These are phyloP conservation scores for Phocides pigmalion DNA, from an alignment of 1,140 invertebrate genomes.

Conservation along the genomic window DNA sequence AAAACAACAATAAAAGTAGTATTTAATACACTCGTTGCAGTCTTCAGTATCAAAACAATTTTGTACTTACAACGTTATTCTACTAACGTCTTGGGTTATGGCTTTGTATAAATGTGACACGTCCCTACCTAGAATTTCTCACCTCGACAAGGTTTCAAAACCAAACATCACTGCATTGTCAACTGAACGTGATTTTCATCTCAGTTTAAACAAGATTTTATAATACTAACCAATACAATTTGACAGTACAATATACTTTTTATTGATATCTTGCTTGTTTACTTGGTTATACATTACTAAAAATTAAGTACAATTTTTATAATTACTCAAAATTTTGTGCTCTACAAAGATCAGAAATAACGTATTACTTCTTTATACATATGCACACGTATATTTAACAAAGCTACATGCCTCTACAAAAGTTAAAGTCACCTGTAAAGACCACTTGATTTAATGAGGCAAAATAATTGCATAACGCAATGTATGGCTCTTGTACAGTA, in stretches of 20 bases:
- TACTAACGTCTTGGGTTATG: neutral
- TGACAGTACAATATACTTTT: no score
- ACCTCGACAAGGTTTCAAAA: neutral
- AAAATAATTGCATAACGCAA: conserved; percentile 53
- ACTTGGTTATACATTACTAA: no score
- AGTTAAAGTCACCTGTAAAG: conserved; percentile 22
- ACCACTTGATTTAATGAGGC: conserved; percentile 44
- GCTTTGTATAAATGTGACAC: neutral
- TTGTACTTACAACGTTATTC: neutral
- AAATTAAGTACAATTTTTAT: no score
- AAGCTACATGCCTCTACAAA: neutral
- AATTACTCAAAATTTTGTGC: no score
- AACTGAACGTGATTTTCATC: neutral
- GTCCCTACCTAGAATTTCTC: neutral
- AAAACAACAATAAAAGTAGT: no score
- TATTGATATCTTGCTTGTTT: no score
- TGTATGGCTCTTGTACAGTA: conserved; percentile 43
- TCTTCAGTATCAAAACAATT: no score
- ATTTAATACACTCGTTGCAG: no score
- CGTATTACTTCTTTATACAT: neutral
- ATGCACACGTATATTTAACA: neutral
- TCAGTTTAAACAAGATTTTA: neutral
- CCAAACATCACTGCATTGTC: neutral
- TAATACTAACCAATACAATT: neutral
- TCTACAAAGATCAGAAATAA: no score